These are phyloP conservation scores for Micoletzkya japonica DNA, from an alignment of 2,888 invertebrate species.

Conservation along the genomic window DNA sequence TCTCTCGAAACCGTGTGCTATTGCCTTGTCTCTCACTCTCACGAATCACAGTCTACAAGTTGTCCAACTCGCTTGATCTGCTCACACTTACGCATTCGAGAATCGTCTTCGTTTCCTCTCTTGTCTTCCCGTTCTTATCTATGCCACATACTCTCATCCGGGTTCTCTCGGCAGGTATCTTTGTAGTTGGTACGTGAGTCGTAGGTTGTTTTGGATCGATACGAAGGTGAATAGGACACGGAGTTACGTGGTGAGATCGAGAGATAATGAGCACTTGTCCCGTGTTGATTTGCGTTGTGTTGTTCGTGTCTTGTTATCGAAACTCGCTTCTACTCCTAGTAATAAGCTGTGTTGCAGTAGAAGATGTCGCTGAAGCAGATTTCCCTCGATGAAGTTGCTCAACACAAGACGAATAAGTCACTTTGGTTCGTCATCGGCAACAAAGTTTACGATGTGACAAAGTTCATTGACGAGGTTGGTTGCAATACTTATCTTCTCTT, in stretches of 20 bases:
- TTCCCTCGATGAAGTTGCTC: conserved; percentile 50
- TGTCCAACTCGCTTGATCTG: no score
- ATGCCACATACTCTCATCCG: no score
- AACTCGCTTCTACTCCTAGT: neutral
- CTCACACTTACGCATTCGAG: no score
- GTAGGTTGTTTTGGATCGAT: no score
- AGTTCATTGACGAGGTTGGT: conserved; percentile 60
- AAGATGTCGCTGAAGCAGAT: conserved; percentile 29
- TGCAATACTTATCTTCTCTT: neutral
- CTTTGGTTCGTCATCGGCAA: conserved; percentile 62
- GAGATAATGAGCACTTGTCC: neutral
- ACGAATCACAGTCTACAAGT: no score
- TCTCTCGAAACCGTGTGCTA: no score
- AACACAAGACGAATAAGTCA: conserved; percentile 56
- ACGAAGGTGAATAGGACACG: no score
- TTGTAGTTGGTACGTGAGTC: no score
- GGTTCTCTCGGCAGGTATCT: no score
- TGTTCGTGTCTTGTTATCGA: neutral
- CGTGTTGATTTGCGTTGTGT: neutral
- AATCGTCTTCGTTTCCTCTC: no score
- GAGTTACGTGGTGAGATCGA: neutral
- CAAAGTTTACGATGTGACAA: conserved; percentile 62
- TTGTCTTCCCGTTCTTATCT: no score
- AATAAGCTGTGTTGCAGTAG: neutral
- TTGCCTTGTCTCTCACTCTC: no score